These are phyloP conservation scores for Colletes gigas DNA, from an alignment of 1,140 invertebrate genomes.

Conservation along the genomic window DNA sequence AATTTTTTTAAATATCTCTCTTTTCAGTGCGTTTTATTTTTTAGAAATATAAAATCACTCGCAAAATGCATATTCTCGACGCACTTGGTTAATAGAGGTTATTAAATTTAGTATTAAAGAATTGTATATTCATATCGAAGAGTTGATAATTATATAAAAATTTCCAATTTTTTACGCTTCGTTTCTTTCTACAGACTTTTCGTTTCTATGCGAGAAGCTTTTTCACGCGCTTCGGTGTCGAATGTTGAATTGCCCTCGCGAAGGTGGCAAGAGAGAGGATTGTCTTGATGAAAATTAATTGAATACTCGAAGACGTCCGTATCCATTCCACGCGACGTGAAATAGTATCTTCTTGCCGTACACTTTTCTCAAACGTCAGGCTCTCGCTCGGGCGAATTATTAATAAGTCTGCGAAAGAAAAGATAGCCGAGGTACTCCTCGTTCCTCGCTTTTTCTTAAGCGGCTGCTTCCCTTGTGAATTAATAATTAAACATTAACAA, in stretches of 20 bases:
- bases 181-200: not conserved
- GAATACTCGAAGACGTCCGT: not conserved
- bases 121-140: too few relatives aligned
- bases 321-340: not conserved
- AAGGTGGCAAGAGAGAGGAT: not conserved
- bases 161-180: too few relatives aligned
- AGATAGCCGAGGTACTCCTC: not conserved
- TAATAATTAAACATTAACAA: constrained; percentile 25
- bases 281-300: not conserved
- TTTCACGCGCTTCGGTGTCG: not conserved
- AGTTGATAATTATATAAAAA: too few relatives aligned
- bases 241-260: not conserved
- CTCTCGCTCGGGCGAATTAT: not conserved
- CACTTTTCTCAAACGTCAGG: not conserved
- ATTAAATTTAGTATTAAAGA: too few relatives aligned
- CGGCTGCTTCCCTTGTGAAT: not conserved
- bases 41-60: too few relatives aligned
- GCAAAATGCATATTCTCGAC: too few relatives aligned
- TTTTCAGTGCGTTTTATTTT: too few relatives aligned
- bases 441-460: not conserved
- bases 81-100: too few relatives aligned
- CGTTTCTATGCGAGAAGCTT: not conserved
- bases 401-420: not conserved
- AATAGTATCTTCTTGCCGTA: not conserved
- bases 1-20: too few relatives aligned